These are phyloP conservation scores for Orchestes rusci DNA, from an alignment of 2,888 invertebrate species.

Conservation along the genomic window DNA sequence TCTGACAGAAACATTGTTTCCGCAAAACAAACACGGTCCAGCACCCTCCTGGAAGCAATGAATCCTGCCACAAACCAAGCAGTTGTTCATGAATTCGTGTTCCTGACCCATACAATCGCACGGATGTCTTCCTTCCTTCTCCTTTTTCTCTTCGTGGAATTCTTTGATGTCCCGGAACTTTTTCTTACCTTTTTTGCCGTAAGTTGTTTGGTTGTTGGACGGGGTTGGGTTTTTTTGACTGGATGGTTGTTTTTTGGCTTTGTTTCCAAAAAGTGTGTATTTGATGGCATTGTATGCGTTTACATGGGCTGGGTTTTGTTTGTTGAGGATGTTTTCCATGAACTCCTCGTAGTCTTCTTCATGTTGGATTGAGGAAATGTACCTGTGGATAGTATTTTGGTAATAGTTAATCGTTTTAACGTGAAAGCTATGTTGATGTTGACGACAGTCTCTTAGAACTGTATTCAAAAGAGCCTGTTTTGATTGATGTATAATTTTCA, in stretches of 20 bases:
- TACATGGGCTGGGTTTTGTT: conserved; percentile 57
- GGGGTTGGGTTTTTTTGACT: neutral
- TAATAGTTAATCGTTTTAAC: too few relatives aligned
- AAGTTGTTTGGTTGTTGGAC: neutral
- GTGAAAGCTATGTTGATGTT: neutral
- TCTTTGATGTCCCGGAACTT: conserved; percentile 33
- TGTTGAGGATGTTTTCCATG: conserved; percentile 66
- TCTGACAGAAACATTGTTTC: conserved; percentile 57
- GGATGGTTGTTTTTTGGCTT: conserved; percentile 14
- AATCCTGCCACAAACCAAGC: conserved; percentile 86
- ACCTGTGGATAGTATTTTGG: conserved; percentile 49
- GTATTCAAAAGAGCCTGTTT: too few relatives aligned
- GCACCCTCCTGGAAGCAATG: conserved; percentile 95
- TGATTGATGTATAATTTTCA: conserved; percentile 2
- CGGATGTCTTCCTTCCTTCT: conserved; percentile 52
- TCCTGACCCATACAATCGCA: conserved; percentile 91
- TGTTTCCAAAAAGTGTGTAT: conserved; percentile 37
- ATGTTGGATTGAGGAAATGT: conserved; percentile 63
- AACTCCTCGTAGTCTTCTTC: conserved; percentile 70
- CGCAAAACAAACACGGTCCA: conserved; percentile 93
- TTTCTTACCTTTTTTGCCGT: conserved; percentile 32
- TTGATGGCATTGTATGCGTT: conserved; percentile 49
- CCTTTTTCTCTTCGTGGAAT: conserved; percentile 33
- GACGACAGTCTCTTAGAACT: too few relatives aligned
- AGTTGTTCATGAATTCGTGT: conserved; percentile 89